phyloP scores from a whole-genome alignment of 2,797 vertebrate genomes.

The Bradypodion ventrale region DNA sequence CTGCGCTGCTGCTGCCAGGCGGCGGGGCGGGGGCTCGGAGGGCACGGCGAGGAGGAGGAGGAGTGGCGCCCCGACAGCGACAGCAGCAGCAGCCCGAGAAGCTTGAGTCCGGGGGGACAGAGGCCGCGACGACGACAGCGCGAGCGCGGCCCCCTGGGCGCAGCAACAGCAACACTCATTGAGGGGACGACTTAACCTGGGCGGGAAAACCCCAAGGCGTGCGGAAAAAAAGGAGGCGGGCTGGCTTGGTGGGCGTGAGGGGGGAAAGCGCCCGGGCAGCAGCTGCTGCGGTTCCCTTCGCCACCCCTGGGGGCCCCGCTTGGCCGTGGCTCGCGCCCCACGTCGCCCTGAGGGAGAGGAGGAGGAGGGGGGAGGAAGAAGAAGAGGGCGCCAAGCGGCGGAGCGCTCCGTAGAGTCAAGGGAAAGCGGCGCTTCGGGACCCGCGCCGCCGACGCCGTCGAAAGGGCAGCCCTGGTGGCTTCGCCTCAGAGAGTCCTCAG shows the following conservation, averaged over 20 bases:
- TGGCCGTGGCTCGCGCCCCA: too few relatives aligned
- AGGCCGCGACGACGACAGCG: too few relatives aligned
- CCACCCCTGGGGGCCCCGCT: too few relatives aligned
- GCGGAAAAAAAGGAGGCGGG: too few relatives aligned
- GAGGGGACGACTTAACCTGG: slow-evolving; percentile 46
- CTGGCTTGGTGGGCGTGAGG: too few relatives aligned
- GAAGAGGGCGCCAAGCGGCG: slow-evolving; percentile 39
- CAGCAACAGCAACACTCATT: slow-evolving; percentile 40
- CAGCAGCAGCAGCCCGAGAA: slow-evolving; percentile 53
- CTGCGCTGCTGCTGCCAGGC: slow-evolving; percentile 55
- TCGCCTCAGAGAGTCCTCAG: slow-evolving; percentile 64
- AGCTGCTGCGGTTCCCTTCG: slow-evolving; percentile 36
- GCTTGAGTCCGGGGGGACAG: slow-evolving; percentile 56
- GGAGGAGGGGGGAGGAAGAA: too few relatives aligned
- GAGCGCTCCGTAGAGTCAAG: slow-evolving; percentile 68
- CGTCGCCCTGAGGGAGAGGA: slow-evolving; percentile 49
- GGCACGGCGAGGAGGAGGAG: slow-evolving; percentile 52
- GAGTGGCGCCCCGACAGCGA: slow-evolving; percentile 48
- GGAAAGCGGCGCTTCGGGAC: slow-evolving; percentile 72
- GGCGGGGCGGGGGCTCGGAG: background rate
- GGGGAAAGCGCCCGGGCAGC: too few relatives aligned
- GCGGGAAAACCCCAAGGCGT: background rate
- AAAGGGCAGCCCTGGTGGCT: slow-evolving; percentile 75
- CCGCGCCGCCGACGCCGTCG: slow-evolving; percentile 74
- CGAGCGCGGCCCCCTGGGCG: too few relatives aligned